Evolutionary conservation across 2,888 invertebrate genomes (phyloP), one percentile per base, ranked within the genome.

Genomic region (Synergus gifuensis): DNA sequence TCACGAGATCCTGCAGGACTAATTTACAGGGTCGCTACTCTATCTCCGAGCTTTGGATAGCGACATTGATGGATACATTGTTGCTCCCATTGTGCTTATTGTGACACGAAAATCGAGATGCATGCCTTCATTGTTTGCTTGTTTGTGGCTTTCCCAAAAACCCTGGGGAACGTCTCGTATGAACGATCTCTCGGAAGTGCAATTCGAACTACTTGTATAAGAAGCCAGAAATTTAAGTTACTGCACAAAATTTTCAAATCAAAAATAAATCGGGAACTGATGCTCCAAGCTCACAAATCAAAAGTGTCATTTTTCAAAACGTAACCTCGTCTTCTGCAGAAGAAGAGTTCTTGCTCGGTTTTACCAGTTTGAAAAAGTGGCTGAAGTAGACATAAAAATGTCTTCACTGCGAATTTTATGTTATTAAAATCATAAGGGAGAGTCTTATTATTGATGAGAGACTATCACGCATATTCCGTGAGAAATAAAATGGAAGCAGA

Each of bases 61-160:
- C 86, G 86, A 89, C 90, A 89, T 90, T 89, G 90, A 91, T 89
- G 89, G 88, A 88, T 89, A 88, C 89, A 90, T 91, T 89, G 90
- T 90, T 88, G 87, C 85, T 81, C 77, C 83, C 85, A 87, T 87
- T 88, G 87, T 86, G 83, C 80, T 81, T 87, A 89, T 89, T 89
- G 88, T 89, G 86, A 88, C 88, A 84, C 79, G 85, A 90, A 87
- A 90, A 90, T 89, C 85, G 88, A 87, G 87, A 88, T 84, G 86
- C 85, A 85, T 87, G 83, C 83, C 85, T 81, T 85, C 76, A 87
- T 89, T 89, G 89, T 91, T 87, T 83, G 89, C 88, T 90, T 90
- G 91, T 91, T 91, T 91, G 88, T 84, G 85, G 85, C 82, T 79
- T 82, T 76, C 79, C 79, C 78, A 77, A 63, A 78, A 79, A 67